Conservation (phyloP, 2,113 vertebrate genomes). For the Microtus richardsoni region DNA sequence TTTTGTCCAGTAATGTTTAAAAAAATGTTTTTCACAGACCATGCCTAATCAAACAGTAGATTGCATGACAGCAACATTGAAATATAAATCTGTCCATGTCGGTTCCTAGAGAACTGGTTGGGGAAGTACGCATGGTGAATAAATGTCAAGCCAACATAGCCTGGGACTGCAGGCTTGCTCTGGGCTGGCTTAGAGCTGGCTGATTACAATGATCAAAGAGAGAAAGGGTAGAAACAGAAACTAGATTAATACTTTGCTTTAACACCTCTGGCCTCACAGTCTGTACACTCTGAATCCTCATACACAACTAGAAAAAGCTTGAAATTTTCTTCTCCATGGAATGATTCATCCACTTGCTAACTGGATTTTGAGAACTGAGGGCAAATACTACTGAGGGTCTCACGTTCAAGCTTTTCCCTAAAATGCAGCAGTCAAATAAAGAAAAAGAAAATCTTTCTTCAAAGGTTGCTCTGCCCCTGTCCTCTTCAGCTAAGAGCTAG, state of each 20-base stretch:
- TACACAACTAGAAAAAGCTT: conserved; percentile 9
- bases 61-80: background rate
- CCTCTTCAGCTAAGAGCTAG: background rate
- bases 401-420: background rate
- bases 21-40: background rate
- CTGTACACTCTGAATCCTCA: background rate
- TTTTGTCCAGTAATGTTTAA: conserved; percentile 1
- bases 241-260: conserved; percentile 57
- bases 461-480: background rate
- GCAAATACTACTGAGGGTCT: background rate
- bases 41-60: background rate
- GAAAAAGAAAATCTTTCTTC: background rate
- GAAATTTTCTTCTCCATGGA: background rate
- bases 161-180: background rate
- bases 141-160: background rate
- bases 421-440: background rate
- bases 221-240: conserved; percentile 34
- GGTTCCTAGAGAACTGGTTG: background rate
- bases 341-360: background rate
- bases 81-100: background rate
- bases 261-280: conserved; percentile 22
- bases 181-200: background rate
- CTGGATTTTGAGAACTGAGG: background rate
- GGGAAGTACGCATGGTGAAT: background rate
- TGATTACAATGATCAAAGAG: conserved; percentile 35